Base-by-base conservation (phyloP, 2,113 vertebrate genomes). In the Pluvianellus socialis region DNA sequence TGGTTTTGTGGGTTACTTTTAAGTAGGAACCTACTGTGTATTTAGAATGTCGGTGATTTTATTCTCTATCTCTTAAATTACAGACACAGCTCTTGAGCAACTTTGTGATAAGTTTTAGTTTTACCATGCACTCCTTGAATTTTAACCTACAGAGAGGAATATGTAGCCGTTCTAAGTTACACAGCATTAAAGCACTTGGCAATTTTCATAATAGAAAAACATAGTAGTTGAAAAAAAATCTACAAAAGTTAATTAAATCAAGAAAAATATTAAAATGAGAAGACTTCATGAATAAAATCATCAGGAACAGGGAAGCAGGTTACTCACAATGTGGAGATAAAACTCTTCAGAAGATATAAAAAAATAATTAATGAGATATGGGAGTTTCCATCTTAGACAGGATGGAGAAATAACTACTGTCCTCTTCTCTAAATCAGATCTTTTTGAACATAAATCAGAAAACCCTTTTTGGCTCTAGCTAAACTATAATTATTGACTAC, bases 401-500 rank as follows among this genome's bases (percentile, higher is more conserved):
- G 72, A 52, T 86, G 27, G 44, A 68, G 44, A 45, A 22, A 66
- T 15, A 86, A 52, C 15, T 24, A 16, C 40, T 55, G 13, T 63
- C 61, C 40, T 80, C 30, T 85, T 77, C 58, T 77, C 38, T 63
- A 45, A 45, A 73, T 80, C 44, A 88, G 27, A 90, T 52, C 10
- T 45, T 75, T 82, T 52, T 40, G 61, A 84, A 81, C 26, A 72
- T 42, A 94, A 87, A 75, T 79, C 59, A 88, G 33, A 49, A 88
- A 85, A 85, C 0, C 7, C 44, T 84, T 61, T 75, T 66, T 76
- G 65, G 6, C 50, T 96, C 12, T 47, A 90, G 50, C 35, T 79
- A 55, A 76, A 47, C 45, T 88, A 32, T 55, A 86, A 68, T 75
- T 71, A 77, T 96, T 97, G 94, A 74, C 44, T 91, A 42, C 81